Conservation (phyloP, 1,140 invertebrate species). For the Chironomus tepperi region DNA sequence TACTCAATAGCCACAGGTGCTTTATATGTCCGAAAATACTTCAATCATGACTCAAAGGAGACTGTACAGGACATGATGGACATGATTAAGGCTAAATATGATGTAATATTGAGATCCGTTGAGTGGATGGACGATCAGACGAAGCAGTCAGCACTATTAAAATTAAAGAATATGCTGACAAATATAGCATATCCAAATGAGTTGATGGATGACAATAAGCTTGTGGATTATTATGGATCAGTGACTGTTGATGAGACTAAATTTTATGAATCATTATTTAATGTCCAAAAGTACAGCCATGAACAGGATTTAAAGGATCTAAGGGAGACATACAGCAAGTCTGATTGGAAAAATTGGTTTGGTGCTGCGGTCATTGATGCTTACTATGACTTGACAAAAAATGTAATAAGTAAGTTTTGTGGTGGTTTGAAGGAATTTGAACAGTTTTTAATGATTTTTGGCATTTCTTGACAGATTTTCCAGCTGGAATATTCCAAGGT, state of each 20-base stretch:
- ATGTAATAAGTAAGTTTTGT: no score
- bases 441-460: no score
- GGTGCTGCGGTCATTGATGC: conserved; percentile 56
- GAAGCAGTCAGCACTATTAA: conserved; percentile 43
- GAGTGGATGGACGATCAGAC: conserved; percentile 62
- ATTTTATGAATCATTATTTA: conserved; percentile 50
- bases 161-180: conserved; percentile 44
- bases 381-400: conserved; percentile 49
- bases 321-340: conserved; percentile 54
- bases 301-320: conserved; percentile 50
- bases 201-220: conserved; percentile 45
- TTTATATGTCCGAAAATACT: conserved; percentile 48
- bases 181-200: conserved; percentile 52
- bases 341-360: conserved; percentile 57
- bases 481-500: conserved; percentile 67
- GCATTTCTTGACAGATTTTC: no score
- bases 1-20: conserved; percentile 45
- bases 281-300: conserved; percentile 50
- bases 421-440: no score
- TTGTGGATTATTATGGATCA: conserved; percentile 44
- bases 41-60: conserved; percentile 44
- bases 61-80: conserved; percentile 56
- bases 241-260: conserved; percentile 41
- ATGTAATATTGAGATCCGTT: conserved; percentile 47
- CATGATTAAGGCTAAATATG: conserved; percentile 49